Evolutionary conservation across 2,797 vertebrate genomes (phyloP).

Genomic region (Distichodus sexfasciatus): DNA sequence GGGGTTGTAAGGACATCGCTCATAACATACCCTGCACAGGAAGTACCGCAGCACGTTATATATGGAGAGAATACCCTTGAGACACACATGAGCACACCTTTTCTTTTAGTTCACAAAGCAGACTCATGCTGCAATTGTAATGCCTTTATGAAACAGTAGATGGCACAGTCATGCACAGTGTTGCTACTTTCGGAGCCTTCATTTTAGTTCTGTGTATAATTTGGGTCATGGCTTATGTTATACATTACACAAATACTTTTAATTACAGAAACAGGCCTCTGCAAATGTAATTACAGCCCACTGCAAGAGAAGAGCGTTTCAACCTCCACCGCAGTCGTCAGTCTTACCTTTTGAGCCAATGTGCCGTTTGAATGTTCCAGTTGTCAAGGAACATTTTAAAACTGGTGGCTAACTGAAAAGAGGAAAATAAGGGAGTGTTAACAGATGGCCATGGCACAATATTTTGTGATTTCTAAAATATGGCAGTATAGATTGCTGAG

Average conservation of each 20-base stretch:
- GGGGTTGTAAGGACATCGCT: slow-evolving; percentile 83
- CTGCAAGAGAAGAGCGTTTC: not conserved
- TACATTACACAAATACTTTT: slow-evolving; percentile 2
- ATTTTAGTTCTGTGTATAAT: slow-evolving; percentile 13
- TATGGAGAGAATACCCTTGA: not conserved
- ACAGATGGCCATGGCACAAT: too few relatives aligned
- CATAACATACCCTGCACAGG: slow-evolving; percentile 86
- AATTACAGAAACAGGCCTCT: slow-evolving; percentile 6
- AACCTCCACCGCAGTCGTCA: not conserved
- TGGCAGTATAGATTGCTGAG: too few relatives aligned
- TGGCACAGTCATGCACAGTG: slow-evolving; percentile 8
- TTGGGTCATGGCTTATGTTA: slow-evolving; percentile 18
- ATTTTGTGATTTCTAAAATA: too few relatives aligned
- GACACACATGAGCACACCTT: not conserved
- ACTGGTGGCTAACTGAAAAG: slow-evolving; percentile 87
- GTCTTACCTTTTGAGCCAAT: slow-evolving; percentile 90
- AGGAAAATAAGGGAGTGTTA: not conserved
- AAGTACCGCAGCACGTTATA: slow-evolving; percentile 21
- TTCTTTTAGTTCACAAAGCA: not conserved
- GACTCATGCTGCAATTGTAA: not conserved
- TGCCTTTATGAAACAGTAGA: slow-evolving; percentile 16
- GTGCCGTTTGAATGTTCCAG: slow-evolving; percentile 96
- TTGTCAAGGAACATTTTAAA: slow-evolving; percentile 97
- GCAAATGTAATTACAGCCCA: not conserved
- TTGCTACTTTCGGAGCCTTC: not conserved